Conservation (phyloP, 2,113 vertebrate genomes). For the Copsychus sechellarum region DNA sequence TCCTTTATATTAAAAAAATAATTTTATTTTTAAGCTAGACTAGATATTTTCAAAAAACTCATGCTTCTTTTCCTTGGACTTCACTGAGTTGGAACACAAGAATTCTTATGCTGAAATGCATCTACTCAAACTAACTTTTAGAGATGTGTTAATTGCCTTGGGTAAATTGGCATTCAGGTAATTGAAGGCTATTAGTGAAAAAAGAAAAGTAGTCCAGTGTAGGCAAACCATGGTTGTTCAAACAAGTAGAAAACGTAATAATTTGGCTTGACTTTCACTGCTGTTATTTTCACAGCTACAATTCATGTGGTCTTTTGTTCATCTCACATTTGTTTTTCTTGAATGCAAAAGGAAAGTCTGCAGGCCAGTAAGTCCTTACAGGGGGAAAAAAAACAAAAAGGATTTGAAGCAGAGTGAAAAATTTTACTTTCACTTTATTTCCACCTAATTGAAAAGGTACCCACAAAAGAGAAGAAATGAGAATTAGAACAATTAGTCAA, state of each 20-base stretch:
- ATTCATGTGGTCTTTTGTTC: neutral
- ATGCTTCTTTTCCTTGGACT: neutral
- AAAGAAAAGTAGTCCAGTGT: neutral
- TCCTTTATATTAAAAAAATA: neutral
- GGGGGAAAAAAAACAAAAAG: neutral
- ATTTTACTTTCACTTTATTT: neutral
- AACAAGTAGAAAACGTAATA: neutral
- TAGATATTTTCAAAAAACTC: neutral
- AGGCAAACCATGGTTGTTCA: neutral
- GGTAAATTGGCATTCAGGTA: neutral
- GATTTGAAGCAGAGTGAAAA: neutral
- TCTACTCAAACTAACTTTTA: neutral
- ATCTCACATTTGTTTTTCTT: neutral
- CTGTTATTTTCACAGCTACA: neutral
- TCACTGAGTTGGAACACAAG: neutral
- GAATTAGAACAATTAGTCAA: neutral
- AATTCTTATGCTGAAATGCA: neutral
- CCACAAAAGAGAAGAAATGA: neutral
- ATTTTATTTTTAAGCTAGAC: neutral
- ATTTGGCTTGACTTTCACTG: neutral
- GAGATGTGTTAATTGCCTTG: neutral
- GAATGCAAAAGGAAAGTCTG: neutral
- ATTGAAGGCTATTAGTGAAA: conserved; percentile 9
- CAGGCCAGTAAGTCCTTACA: neutral
- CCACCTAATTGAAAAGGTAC: neutral